A percentile compares a stretch with the other conserved stretches of the same genome.
Evolutionary conservation across 1,140 invertebrate genomes (phyloP).

Genomic region (Cydia splendana): DNA sequence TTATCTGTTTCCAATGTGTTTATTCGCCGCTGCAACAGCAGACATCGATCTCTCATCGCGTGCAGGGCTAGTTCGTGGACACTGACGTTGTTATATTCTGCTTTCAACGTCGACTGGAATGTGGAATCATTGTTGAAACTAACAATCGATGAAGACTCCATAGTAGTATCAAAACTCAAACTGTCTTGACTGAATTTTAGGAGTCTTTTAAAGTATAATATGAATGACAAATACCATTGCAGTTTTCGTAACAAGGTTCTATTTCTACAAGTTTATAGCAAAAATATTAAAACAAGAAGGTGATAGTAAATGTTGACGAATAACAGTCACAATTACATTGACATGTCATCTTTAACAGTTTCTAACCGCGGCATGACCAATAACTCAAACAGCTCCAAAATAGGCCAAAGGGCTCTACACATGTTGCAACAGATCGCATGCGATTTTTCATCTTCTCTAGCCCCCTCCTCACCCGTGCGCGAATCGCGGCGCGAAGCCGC

Average conservation of each 20-base stretch:
- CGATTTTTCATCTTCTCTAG: background rate
- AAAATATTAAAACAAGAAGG: background rate
- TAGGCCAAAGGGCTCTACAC: background rate
- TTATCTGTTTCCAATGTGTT: constrained; percentile 87
- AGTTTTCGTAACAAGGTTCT: background rate
- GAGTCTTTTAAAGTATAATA: background rate
- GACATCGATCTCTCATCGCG: constrained; percentile 89
- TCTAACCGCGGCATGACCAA: too few relatives aligned
- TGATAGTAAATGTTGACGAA: constrained; percentile 11
- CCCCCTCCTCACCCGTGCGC: too few relatives aligned
- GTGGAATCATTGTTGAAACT: constrained; percentile 75
- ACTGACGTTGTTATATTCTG: constrained; percentile 68
- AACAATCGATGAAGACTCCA: constrained; percentile 74
- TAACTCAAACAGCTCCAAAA: too few relatives aligned
- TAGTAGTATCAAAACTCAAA: constrained; percentile 33
- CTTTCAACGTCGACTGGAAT: constrained; percentile 67
- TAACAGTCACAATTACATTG: background rate
- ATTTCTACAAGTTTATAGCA: background rate
- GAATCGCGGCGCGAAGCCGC: too few relatives aligned
- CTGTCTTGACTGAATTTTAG: background rate
- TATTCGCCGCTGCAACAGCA: constrained; percentile 85
- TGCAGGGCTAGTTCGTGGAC: constrained; percentile 88
- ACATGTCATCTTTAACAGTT: too few relatives aligned
- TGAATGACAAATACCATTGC: background rate
- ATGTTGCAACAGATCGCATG: background rate